Evolutionary conservation across 2,113 vertebrate genomes (phyloP), one percentile per base, ranked within the genome.

Genomic region (Oceanodroma tethys): DNA sequence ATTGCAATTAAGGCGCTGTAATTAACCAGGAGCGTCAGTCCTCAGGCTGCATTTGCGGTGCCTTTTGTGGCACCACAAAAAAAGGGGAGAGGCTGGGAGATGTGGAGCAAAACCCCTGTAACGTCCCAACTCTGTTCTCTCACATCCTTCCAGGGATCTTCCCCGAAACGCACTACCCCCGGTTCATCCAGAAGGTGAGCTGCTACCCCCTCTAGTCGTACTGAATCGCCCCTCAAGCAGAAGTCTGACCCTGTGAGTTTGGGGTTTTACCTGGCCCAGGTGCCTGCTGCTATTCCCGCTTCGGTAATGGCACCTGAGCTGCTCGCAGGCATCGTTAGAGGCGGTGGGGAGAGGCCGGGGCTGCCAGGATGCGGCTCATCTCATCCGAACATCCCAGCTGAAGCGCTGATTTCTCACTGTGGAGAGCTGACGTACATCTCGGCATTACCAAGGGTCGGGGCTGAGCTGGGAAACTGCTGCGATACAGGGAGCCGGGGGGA

Each of bases 161-260:
- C 87, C 99, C 99, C 4, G 99, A 99, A 96, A 98, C 98, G 0
- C 93, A 99, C 87, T 92, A 99, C 88, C 99, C 99, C 55, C 97
- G 99, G 21, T 97, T 99, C 78, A 97, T 99, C 76, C 99, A 99
- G 97, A 99, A 97, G 97, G 99, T 99, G 96, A 98, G 99, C 97
- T 87, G 26, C 27, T 60, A 42, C 53, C 50, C 43, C 45, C 50
- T 36, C 56, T 67, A n/a, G 38, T 73, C 19, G 6, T 78, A 53
- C 36, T 21, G 52, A 40, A 47, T 36, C 4, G 0, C 32, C 26
- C 30, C 47, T 38, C 27, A 2, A 36, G 52, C 58, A 78, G 6
- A 45, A 34, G 23, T 16, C 18, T 20, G 48, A 25, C 75, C n/a
- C 52, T 0, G 4, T 34, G 74, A 40, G 23, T 67, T 42, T 40